Conservation (phyloP, 2,888 invertebrate genomes). For the Bombylius major region DNA sequence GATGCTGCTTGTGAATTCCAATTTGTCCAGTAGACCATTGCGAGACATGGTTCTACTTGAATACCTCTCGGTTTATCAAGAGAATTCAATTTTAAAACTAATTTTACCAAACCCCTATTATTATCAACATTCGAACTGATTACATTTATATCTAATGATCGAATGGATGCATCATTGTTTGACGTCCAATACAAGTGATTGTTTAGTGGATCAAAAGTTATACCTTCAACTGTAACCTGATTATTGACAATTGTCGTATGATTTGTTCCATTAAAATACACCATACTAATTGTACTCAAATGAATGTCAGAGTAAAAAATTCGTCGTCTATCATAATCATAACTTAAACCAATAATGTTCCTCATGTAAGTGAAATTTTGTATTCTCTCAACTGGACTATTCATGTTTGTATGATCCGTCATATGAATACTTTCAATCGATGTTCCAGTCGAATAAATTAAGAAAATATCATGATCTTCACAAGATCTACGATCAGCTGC, state of each 20-base stretch:
- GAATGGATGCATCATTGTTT: constrained; percentile 61
- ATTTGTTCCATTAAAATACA: constrained; percentile 64
- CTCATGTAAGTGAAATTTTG: constrained; percentile 59
- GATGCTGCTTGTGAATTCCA: constrained; percentile 72
- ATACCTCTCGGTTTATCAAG: constrained; percentile 76
- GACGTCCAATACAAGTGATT: constrained; percentile 77
- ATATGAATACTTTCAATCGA: constrained; percentile 72
- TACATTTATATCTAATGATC: constrained; percentile 25
- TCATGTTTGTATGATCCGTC: constrained; percentile 55
- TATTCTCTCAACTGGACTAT: constrained; percentile 65
- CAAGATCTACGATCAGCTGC: constrained; percentile 53
- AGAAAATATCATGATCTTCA: constrained; percentile 62
- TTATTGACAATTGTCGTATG: constrained; percentile 57
- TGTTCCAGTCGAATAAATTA: constrained; percentile 71
- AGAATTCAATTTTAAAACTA: constrained; percentile 49
- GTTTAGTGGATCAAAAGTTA: constrained; percentile 59
- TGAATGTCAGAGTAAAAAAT: constrained; percentile 86
- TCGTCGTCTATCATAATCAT: constrained; percentile 53
- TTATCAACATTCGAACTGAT: constrained; percentile 21
- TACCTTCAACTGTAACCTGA: constrained; percentile 77
- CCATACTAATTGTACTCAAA: constrained; percentile 68
- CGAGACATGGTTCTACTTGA: constrained; percentile 69
- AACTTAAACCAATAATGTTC: constrained; percentile 76
- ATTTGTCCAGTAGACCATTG: constrained; percentile 70
- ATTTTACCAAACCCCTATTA: constrained; percentile 39